Percentiles rank a stretch among this genome's conserved stretches.
phyloP scores from a whole-genome alignment of 2,888 invertebrate species.

The Plebejus argus region DNA sequence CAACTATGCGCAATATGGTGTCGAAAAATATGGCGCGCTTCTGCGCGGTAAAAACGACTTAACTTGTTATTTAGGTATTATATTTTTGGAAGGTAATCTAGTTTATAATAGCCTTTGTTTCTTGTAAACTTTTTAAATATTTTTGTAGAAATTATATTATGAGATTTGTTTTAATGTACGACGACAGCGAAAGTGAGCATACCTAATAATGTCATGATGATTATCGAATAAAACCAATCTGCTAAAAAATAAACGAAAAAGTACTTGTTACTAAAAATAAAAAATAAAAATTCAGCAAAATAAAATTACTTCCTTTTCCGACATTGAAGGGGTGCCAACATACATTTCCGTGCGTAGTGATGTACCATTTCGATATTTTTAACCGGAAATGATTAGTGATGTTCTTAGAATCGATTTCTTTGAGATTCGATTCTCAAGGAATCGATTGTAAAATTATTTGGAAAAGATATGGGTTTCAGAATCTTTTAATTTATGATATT shows the following conservation, averaged over 20 bases:
- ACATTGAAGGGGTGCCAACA: not conserved
- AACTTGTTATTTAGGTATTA: conserved; percentile 27
- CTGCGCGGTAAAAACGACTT: conserved; percentile 53
- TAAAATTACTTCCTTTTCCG: not conserved
- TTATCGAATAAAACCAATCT: too few species aligned
- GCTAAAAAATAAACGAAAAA: too few species aligned
- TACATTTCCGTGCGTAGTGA: conserved; percentile 38
- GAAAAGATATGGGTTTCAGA: not conserved
- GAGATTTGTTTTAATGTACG: not conserved
- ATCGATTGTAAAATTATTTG: too few species aligned
- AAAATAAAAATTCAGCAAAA: not conserved
- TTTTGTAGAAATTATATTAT: too few species aligned
- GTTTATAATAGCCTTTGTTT: not conserved
- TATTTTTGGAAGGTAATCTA: too few species aligned
- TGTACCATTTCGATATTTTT: conserved; percentile 42
- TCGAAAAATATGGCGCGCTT: conserved; percentile 67
- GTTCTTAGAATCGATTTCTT: conserved; percentile 38
- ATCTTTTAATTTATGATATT: not conserved
- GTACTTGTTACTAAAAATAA: not conserved
- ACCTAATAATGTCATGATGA: too few species aligned
- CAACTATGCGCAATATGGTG: conserved; percentile 66
- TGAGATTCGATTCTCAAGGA: not conserved
- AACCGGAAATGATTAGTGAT: conserved; percentile 52
- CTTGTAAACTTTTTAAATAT: too few species aligned
- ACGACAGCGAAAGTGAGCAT: too few species aligned